Conservation (phyloP, 2,113 vertebrate species). For the Kobus ellipsiprymnus region DNA sequence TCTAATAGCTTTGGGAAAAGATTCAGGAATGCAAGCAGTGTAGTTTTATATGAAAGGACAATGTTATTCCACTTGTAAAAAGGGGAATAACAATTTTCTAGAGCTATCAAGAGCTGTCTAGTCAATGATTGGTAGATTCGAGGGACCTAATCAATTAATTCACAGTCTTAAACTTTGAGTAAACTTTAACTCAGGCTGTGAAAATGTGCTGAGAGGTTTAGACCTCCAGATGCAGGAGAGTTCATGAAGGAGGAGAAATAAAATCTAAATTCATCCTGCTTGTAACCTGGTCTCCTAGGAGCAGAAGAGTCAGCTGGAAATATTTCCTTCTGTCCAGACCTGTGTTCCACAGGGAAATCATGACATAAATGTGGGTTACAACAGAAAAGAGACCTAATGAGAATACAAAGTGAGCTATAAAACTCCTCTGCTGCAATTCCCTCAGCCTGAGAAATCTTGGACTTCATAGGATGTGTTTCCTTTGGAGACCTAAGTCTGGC, state of each 20-base stretch:
- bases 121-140: background rate
- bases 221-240: background rate
- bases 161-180: background rate
- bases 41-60: background rate
- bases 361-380: background rate
- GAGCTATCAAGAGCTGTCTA: background rate
- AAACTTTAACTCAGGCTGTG: background rate
- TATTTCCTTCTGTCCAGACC: background rate
- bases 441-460: background rate
- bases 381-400: background rate
- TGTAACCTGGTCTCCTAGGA: background rate
- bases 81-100: background rate
- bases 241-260: background rate
- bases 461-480: rapidly evolving
- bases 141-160: background rate
- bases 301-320: background rate
- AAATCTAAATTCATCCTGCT: background rate
- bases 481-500: background rate
- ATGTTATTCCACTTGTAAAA: background rate
- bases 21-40: background rate
- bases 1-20: background rate
- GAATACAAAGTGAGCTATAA: background rate
- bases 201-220: background rate
- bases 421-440: background rate
- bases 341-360: background rate